Evolutionary conservation across 2,888 invertebrate species (phyloP).

Genomic region (Chouioia cunea): DNA sequence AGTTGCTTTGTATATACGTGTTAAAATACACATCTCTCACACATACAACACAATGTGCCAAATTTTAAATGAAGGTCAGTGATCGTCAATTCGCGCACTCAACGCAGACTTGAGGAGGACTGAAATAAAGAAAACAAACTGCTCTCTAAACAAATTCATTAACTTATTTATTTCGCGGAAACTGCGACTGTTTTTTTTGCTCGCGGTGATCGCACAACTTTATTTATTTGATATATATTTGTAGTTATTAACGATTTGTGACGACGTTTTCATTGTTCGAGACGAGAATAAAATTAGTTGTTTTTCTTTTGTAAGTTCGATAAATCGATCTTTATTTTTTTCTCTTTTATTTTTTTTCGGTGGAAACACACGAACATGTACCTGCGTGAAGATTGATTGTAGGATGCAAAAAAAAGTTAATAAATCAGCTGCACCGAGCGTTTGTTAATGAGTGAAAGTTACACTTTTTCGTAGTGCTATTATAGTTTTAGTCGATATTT

Average conservation of each 20-base stretch:
- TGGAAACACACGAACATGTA: constrained; percentile 27
- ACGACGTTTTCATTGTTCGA: not conserved
- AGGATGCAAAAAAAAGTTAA: constrained; percentile 13
- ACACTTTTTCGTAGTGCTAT: constrained; percentile 38
- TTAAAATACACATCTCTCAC: not conserved
- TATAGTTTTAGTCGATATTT: constrained; percentile 33
- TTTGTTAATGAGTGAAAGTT: constrained; percentile 47
- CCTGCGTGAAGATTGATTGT: constrained; percentile 34
- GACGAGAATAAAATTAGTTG: not conserved
- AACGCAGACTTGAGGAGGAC: no score
- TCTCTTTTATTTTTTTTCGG: no score
- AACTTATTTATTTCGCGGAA: no score
- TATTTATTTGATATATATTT: no score
- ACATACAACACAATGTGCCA: constrained; percentile 52
- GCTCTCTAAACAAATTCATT: no score
- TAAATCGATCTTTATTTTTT: no score
- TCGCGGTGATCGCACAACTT: no score
- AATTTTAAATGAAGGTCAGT: constrained; percentile 55
- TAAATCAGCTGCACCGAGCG: constrained; percentile 37
- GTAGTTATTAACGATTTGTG: no score
- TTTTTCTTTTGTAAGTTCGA: no score
- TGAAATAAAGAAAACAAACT: no score
- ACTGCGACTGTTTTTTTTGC: no score
- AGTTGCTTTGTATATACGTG: not conserved
- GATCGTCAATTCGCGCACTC: no score